These are phyloP conservation scores for Hyposoter dolosus DNA, from an alignment of 2,888 invertebrate species.

Conservation along the genomic window DNA sequence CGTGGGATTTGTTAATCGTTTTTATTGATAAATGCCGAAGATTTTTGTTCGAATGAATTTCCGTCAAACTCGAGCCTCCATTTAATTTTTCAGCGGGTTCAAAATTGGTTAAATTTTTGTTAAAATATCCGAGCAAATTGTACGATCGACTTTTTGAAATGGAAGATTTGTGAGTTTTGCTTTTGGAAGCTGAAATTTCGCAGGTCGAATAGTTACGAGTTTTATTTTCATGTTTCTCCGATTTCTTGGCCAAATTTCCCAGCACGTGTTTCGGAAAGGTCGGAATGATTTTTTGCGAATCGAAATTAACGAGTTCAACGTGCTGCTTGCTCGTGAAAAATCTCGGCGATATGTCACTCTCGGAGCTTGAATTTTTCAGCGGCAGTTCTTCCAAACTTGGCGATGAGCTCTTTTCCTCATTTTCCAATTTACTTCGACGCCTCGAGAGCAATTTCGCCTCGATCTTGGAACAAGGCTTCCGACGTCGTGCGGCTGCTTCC, in stretches of 20 bases:
- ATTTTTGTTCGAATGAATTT: neutral
- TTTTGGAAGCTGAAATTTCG: neutral
- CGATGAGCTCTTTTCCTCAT: slow-evolving; percentile 31
- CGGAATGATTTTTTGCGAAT: neutral
- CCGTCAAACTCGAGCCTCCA: neutral
- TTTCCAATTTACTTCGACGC: slow-evolving; percentile 52
- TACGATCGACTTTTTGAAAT: neutral
- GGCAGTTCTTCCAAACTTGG: slow-evolving; percentile 1
- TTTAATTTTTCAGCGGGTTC: neutral
- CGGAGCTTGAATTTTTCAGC: slow-evolving; percentile 46
- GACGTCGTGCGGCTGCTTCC: slow-evolving; percentile 25
- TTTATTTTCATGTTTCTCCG: slow-evolving; percentile 3
- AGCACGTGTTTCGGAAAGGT: slow-evolving; percentile 6
- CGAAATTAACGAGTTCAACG: slow-evolving; percentile 65
- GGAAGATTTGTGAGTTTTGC: neutral
- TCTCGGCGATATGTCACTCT: slow-evolving; percentile 54
- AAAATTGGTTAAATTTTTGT: neutral
- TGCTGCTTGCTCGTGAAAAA: slow-evolving; percentile 64
- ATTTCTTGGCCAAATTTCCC: neutral
- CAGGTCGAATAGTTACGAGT: neutral
- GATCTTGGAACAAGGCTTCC: slow-evolving; percentile 61
- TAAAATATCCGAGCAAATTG: neutral
- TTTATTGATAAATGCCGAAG: slow-evolving; percentile 11
- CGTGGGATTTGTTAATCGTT: neutral
- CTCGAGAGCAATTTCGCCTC: slow-evolving; percentile 57